phyloP scores from a whole-genome alignment of 2,797 vertebrate species.

The Halcyon badia region DNA sequence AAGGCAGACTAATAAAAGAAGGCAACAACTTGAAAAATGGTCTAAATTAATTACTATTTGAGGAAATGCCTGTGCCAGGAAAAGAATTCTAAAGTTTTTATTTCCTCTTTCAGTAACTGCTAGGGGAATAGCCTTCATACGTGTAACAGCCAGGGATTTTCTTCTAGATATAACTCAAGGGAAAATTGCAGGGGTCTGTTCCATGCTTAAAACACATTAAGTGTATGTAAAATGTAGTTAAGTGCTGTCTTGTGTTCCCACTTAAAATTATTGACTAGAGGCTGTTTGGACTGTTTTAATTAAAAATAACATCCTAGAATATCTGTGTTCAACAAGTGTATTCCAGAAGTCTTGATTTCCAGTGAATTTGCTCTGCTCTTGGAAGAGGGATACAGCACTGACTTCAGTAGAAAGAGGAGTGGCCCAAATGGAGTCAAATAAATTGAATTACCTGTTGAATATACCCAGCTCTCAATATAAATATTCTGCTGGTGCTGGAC shows the following conservation, averaged over 20 bases:
- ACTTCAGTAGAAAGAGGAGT: background rate
- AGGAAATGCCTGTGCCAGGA: background rate
- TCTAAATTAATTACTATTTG: slow-evolving; percentile 17
- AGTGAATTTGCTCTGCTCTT: background rate
- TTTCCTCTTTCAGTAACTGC: background rate
- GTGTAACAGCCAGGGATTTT: background rate
- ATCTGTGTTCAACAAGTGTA: background rate
- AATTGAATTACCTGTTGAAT: slow-evolving; percentile 17
- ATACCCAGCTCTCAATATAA: background rate
- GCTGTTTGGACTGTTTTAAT: background rate
- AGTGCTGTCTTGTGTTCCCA: background rate
- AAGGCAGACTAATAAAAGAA: slow-evolving; percentile 6
- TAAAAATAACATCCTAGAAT: background rate
- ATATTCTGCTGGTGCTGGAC: slow-evolving; percentile 6
- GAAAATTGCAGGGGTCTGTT: background rate
- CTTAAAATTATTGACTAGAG: background rate
- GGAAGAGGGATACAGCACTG: background rate
- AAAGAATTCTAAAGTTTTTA: slow-evolving; percentile 4
- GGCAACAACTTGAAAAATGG: background rate
- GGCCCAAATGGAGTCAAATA: background rate
- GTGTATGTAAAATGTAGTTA: background rate
- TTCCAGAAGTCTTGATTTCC: background rate
- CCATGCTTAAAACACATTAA: background rate
- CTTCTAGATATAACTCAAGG: background rate
- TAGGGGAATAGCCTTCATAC: background rate